Evolutionary conservation across 37 sponge, comb jelly and placozoan species (phyloP).

Genomic region (Petrosia ficiformis): DNA sequence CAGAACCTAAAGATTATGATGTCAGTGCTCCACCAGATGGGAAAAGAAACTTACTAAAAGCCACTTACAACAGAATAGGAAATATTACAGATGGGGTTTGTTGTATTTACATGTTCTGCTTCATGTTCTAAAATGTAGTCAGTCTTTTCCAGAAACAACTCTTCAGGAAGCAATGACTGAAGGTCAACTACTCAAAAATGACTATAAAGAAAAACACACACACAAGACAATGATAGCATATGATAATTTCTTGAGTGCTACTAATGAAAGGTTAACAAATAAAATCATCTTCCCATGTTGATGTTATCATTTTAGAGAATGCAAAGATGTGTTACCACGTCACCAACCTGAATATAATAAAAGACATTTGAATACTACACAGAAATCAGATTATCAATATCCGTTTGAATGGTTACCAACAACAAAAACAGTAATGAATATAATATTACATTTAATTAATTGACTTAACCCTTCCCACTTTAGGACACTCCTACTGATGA

Average conservation of each 20-base stretch:
- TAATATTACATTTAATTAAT: not conserved
- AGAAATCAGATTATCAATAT: constrained; percentile 54
- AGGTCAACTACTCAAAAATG: constrained; percentile 56
- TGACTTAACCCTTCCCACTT: constrained; percentile 3
- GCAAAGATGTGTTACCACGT: constrained; percentile 61
- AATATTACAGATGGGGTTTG: constrained; percentile 34
- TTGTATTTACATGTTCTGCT: not conserved
- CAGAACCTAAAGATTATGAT: constrained; percentile 94
- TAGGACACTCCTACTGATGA: constrained; percentile 20
- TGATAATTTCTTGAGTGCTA: constrained; percentile 36
- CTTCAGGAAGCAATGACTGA: constrained; percentile 63
- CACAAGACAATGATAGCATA: constrained; percentile 51
- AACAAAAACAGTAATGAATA: not conserved
- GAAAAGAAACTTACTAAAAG: constrained; percentile 67
- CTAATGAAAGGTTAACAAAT: constrained; percentile 11
- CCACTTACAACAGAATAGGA: constrained; percentile 66
- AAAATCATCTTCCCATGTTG: not conserved
- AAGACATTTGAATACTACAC: constrained; percentile 69
- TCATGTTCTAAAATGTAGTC: too few relatives aligned
- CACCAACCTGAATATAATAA: constrained; percentile 54
- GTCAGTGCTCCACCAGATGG: constrained; percentile 15
- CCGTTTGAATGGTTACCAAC: constrained; percentile 65
- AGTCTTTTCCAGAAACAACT: constrained; percentile 47
- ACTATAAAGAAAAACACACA: constrained; percentile 45
- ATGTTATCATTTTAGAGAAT: constrained; percentile 10